Conservation (phyloP, 2,797 vertebrate genomes). For the Bradypodion pumilum region DNA sequence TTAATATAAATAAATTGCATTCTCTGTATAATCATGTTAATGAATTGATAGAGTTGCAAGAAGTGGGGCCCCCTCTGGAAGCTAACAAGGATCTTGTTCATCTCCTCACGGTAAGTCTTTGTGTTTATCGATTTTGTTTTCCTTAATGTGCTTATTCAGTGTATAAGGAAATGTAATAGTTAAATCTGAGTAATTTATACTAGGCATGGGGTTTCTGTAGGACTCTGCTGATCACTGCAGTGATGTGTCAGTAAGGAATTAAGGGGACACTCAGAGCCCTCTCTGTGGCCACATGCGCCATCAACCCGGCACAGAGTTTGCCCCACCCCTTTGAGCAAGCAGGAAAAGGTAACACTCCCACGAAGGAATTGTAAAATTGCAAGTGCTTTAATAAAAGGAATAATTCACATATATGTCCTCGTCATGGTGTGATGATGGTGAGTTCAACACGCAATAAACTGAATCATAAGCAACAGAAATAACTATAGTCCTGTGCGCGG, state of each 20-base stretch:
- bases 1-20: constrained; percentile 92
- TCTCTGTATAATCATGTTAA: constrained; percentile 92
- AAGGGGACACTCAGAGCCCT: no score
- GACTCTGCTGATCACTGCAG: background rate
- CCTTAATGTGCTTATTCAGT: background rate
- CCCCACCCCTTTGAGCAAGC: no score
- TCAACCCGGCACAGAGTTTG: no score
- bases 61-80: constrained; percentile 87
- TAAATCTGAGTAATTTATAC: background rate
- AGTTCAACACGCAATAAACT: no score
- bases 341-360: no score
- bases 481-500: no score
- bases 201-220: background rate
- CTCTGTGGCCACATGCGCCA: no score
- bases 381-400: no score
- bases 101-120: constrained; percentile 85
- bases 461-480: no score
- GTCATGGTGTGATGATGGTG: no score
- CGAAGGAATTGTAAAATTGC: no score
- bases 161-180: background rate
- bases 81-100: constrained; percentile 97
- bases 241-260: background rate
- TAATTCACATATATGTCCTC: no score
- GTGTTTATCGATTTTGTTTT: constrained; percentile 15
- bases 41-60: constrained; percentile 91